Conservation (phyloP, 2,797 vertebrate species). For the Pangasius sanitwongsei region DNA sequence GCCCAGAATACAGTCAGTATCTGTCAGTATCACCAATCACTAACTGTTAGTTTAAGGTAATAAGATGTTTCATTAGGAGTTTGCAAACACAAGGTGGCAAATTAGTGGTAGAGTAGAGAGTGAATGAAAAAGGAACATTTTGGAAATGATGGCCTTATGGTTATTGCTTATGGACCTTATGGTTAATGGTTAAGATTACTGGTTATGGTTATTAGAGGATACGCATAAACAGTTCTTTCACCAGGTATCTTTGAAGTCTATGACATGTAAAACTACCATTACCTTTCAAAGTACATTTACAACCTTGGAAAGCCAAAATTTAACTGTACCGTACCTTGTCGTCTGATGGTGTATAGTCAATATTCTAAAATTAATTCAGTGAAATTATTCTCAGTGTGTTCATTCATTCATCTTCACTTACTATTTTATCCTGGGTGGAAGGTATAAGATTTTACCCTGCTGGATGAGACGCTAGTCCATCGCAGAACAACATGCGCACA, state of each 20-base stretch:
- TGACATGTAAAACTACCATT: neutral
- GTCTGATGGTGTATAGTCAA: neutral
- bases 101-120: slow-evolving; percentile 18
- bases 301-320: neutral
- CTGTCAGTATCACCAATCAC: slow-evolving; percentile 69
- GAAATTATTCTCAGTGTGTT: neutral
- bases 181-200: neutral
- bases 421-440: neutral
- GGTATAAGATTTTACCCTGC: neutral
- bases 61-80: slow-evolving; percentile 38
- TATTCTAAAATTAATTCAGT: neutral
- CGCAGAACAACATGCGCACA: neutral
- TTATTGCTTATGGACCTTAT: neutral
- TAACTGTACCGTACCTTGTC: neutral
- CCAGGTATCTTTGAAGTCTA: neutral
- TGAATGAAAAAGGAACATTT: slow-evolving; percentile 11
- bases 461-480: neutral
- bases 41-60: slow-evolving; percentile 52
- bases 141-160: neutral
- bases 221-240: neutral
- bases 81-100: slow-evolving; percentile 42
- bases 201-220: neutral
- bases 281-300: neutral
- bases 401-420: neutral
- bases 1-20: slow-evolving; percentile 62